Percentiles rank a stretch among this genome's conserved stretches.
These are phyloP conservation scores for Brachyrhaphis roseni DNA, from an alignment of 2,797 vertebrate species.

Conservation along the genomic window DNA sequence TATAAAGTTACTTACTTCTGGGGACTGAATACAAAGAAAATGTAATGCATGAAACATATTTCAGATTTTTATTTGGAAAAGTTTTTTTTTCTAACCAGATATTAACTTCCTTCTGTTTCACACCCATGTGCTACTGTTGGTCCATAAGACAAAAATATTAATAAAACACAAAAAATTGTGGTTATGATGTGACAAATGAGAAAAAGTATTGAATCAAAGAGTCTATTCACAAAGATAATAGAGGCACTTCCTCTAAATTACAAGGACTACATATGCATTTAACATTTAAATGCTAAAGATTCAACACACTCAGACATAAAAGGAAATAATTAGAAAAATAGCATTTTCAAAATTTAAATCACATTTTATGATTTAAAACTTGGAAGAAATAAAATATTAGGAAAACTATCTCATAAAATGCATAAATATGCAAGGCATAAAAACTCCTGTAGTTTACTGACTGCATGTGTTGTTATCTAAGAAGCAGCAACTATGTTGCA, in stretches of 20 bases:
- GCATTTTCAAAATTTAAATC: neutral
- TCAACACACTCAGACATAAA: neutral
- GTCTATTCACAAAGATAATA: neutral
- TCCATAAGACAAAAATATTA: neutral
- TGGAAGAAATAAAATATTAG: constrained; percentile 29
- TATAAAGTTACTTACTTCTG: neutral
- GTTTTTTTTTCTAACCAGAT: neutral
- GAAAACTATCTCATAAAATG: constrained; percentile 13
- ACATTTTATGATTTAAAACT: constrained; percentile 16
- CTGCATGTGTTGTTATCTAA: neutral
- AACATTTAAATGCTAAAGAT: neutral
- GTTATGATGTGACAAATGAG: neutral
- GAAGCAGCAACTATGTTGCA: constrained; percentile 10
- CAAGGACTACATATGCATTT: neutral
- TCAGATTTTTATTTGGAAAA: neutral
- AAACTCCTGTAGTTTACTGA: constrained; percentile 39
- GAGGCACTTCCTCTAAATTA: neutral
- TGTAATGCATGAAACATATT: neutral
- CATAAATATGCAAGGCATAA: constrained; percentile 5
- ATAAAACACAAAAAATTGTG: neutral
- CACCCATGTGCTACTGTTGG: neutral
- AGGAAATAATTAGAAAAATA: neutral
- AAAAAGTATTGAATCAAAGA: neutral
- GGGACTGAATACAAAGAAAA: neutral
- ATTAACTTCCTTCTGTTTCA: neutral